Evolutionary conservation across 2,797 vertebrate genomes (phyloP).

Genomic region (Microctenopoma stevenorrisi): DNA sequence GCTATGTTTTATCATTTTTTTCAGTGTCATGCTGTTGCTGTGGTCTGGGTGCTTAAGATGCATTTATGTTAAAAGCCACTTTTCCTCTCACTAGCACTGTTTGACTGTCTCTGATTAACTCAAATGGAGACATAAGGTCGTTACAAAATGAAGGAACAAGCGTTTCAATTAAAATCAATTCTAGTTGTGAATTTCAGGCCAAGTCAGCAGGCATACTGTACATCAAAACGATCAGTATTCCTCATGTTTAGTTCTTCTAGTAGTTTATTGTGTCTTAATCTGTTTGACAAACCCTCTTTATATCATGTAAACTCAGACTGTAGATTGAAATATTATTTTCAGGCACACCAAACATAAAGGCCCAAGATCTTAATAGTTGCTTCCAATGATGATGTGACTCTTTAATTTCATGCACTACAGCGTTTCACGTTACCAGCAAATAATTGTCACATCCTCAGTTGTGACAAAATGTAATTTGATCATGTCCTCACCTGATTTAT

Average conservation of each 20-base stretch:
- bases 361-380: conserved; percentile 24
- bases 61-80: conserved; percentile 21
- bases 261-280: conserved; percentile 24
- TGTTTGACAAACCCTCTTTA: conserved; percentile 34
- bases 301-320: conserved; percentile 6
- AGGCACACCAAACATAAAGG: conserved; percentile 40
- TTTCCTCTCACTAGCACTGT: conserved; percentile 11
- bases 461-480: background rate
- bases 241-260: background rate
- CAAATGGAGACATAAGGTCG: background rate
- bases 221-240: no score
- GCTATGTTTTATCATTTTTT: conserved; percentile 49
- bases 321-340: conserved; percentile 24
- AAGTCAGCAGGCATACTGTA: conserved; percentile 16
- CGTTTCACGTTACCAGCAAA: background rate
- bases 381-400: conserved; percentile 6
- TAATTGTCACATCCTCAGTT: background rate
- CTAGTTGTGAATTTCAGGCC: conserved; percentile 24
- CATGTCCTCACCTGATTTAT: background rate
- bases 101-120: background rate
- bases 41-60: conserved; percentile 54
- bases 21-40: conserved; percentile 65
- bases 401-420: background rate
- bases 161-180: background rate
- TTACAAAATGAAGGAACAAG: conserved; percentile 9